phyloP scores from a whole-genome alignment of 64 coral and sea anemone genomes.

The Actinia tenebrosa region DNA sequence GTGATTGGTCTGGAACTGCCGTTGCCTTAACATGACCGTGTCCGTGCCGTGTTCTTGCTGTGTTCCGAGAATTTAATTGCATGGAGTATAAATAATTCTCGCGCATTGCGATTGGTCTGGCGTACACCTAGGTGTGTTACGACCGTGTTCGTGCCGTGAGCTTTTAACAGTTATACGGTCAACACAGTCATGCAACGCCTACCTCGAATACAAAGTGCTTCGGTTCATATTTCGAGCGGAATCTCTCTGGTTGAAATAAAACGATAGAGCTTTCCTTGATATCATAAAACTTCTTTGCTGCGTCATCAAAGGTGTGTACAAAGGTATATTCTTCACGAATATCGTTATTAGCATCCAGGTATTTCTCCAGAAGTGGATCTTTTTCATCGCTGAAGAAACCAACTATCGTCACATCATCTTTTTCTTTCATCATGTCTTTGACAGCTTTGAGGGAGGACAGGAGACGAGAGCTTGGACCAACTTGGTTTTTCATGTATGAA shows the following conservation, averaged over 20 bases:
- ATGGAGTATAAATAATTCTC: too few species aligned
- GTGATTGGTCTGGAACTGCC: too few species aligned
- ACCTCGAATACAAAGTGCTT: slow-evolving; percentile 90
- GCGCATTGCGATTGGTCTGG: too few species aligned
- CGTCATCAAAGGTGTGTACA: slow-evolving; percentile 87
- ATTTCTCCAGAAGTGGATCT: slow-evolving; percentile 67
- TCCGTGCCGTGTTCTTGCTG: too few species aligned
- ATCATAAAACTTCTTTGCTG: slow-evolving; percentile 75
- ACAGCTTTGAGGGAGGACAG: slow-evolving; percentile 76
- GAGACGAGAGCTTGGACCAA: slow-evolving; percentile 87
- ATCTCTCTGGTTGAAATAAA: slow-evolving; percentile 91
- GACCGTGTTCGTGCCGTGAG: too few species aligned
- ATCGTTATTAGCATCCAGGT: slow-evolving; percentile 96
- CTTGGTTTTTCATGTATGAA: slow-evolving; percentile 83
- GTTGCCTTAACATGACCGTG: too few species aligned
- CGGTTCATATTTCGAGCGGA: slow-evolving; percentile 88
- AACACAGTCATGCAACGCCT: not conserved
- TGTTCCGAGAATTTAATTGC: too few species aligned
- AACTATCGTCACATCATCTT: slow-evolving; percentile 81
- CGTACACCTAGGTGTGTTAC: too few species aligned
- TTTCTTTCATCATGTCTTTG: slow-evolving; percentile 85
- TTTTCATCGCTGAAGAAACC: slow-evolving; percentile 91
- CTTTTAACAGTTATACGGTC: too few species aligned
- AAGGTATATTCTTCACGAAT: slow-evolving; percentile 89
- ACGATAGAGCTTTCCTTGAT: slow-evolving; percentile 79